A percentile compares a stretch with the other conserved stretches of the same genome.
These are phyloP conservation scores for Ruditapes philippinarum DNA, from an alignment of 1,140 invertebrate genomes.

Conservation along the genomic window DNA sequence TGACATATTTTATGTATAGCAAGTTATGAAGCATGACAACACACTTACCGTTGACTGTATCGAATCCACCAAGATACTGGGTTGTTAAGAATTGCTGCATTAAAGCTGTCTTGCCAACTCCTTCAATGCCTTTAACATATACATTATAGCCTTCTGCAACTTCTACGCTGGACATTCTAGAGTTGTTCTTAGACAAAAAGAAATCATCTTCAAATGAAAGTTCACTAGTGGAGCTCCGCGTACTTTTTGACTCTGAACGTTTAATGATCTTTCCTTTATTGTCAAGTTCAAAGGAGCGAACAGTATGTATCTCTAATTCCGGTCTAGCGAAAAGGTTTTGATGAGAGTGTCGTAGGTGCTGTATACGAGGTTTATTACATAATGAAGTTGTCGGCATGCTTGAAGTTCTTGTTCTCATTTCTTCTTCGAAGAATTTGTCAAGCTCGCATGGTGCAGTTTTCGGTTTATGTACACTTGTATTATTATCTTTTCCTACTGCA, in stretches of 20 bases:
- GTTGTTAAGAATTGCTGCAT: slow-evolving; percentile 97
- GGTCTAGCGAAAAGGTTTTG: slow-evolving; percentile 10
- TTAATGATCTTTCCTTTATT: slow-evolving; percentile 95
- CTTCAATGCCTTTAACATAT: slow-evolving; percentile 93
- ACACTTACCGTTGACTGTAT: slow-evolving; percentile 82
- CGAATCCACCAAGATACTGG: slow-evolving; percentile 97
- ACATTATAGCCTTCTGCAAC: slow-evolving; percentile 88
- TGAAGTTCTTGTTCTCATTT: slow-evolving; percentile 77
- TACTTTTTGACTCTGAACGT: slow-evolving; percentile 94
- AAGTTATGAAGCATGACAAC: too few relatives aligned
- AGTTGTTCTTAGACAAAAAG: background rate
- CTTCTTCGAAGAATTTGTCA: slow-evolving; percentile 52
- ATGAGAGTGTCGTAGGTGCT: slow-evolving; percentile 47
- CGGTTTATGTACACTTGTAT: too few relatives aligned
- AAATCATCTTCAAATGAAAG: slow-evolving; percentile 88
- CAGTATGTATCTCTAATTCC: slow-evolving; percentile 92
- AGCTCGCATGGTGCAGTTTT: too few relatives aligned
- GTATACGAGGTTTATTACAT: slow-evolving; percentile 55
- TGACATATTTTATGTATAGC: too few relatives aligned
- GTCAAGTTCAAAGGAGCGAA: slow-evolving; percentile 95
- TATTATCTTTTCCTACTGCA: too few relatives aligned
- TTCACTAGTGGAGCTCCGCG: slow-evolving; percentile 89
- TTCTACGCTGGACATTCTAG: background rate
- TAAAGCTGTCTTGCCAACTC: slow-evolving; percentile 95
- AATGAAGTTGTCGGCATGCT: slow-evolving; percentile 76